phyloP scores from a whole-genome alignment of 23 tunicate genomes.

The Ascidia mentula region DNA sequence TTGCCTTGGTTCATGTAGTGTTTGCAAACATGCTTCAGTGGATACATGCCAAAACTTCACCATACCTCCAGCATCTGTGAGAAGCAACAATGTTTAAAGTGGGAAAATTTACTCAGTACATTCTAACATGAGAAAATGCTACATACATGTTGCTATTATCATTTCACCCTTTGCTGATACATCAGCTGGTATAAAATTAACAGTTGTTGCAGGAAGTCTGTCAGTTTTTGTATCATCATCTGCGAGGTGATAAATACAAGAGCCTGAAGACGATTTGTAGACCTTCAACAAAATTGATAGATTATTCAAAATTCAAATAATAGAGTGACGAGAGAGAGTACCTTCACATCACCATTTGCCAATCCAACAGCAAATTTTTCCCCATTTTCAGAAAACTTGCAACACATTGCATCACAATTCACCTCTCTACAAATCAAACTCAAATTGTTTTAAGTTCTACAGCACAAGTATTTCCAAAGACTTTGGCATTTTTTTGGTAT shows the following conservation, averaged over 20 bases:
- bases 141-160: slow-evolving; percentile 64
- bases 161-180: slow-evolving; percentile 58
- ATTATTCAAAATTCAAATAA: neutral
- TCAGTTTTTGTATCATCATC: slow-evolving; percentile 72
- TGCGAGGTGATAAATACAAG: slow-evolving; percentile 71
- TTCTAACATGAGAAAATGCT: neutral
- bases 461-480: neutral
- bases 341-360: slow-evolving; percentile 80
- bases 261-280: slow-evolving; percentile 47
- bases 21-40: slow-evolving; percentile 45
- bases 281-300: slow-evolving; percentile 23
- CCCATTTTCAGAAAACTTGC: slow-evolving; percentile 72
- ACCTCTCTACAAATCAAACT: slow-evolving; percentile 37
- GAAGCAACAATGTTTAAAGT: too few species aligned
- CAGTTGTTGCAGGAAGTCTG: slow-evolving; percentile 69
- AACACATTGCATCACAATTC: slow-evolving; percentile 76
- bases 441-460: neutral
- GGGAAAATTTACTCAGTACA: neutral
- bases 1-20: slow-evolving; percentile 72
- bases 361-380: slow-evolving; percentile 87
- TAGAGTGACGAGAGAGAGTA: neutral
- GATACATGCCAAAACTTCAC: slow-evolving; percentile 82
- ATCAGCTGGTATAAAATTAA: slow-evolving; percentile 55
- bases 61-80: slow-evolving; percentile 68
- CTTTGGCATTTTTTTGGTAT: neutral